These are phyloP conservation scores for Haliclona indistincta DNA, from an alignment of 37 sponge, comb jelly and placozoan genomes.

Conservation along the genomic window DNA sequence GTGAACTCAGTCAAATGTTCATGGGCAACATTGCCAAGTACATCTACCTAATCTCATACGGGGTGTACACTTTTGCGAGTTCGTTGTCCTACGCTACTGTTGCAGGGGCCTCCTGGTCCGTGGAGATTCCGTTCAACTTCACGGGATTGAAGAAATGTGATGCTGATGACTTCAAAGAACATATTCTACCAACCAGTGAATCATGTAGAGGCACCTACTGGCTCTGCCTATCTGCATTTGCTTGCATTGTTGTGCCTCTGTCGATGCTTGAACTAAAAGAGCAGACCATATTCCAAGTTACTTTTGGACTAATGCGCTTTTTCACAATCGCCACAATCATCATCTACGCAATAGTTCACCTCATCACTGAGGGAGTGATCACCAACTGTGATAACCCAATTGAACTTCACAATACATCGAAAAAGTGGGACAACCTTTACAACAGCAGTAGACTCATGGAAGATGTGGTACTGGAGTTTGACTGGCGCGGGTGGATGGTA, in stretches of 20 bases:
- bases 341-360: slow-evolving; percentile 30
- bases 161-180: slow-evolving; percentile 37
- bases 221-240: slow-evolving; percentile 70
- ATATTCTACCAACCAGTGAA: slow-evolving; percentile 12
- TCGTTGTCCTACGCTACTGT: slow-evolving; percentile 44
- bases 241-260: slow-evolving; percentile 51
- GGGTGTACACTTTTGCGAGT: slow-evolving; percentile 11
- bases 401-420: not conserved
- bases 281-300: slow-evolving; percentile 59
- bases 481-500: slow-evolving; percentile 63
- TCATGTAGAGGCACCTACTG: slow-evolving; percentile 51
- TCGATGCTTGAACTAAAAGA: slow-evolving; percentile 68
- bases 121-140: slow-evolving; percentile 61
- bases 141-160: slow-evolving; percentile 32
- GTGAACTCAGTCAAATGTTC: slow-evolving; percentile 57
- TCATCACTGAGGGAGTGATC: not conserved
- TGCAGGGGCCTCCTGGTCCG: slow-evolving; percentile 71
- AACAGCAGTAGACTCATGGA: too few species aligned
- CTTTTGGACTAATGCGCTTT: slow-evolving; percentile 62
- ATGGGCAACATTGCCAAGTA: slow-evolving; percentile 36
- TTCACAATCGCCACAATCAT: slow-evolving; percentile 48
- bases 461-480: slow-evolving; percentile 35
- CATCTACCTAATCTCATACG: slow-evolving; percentile 33
- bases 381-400: not conserved
- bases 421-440: not conserved